Conservation (phyloP, 2,888 invertebrate genomes). For the Linnaemya tessellans region DNA sequence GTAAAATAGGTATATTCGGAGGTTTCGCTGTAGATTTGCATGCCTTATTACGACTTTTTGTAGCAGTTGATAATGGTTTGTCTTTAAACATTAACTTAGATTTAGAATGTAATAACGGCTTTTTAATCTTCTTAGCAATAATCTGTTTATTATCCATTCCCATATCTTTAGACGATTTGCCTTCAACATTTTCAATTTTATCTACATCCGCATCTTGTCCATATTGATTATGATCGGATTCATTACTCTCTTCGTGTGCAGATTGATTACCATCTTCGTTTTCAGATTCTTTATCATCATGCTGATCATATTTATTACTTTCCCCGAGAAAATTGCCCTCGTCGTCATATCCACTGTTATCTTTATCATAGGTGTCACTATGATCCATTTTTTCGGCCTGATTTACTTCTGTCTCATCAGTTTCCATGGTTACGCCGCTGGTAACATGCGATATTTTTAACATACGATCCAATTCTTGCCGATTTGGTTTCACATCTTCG, state of each 20-base stretch:
- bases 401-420: conserved; percentile 46
- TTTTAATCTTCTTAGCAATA: conserved; percentile 40
- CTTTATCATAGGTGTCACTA: conserved; percentile 58
- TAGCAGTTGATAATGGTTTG: background rate
- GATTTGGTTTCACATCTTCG: conserved; percentile 80
- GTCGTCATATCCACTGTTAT: conserved; percentile 19
- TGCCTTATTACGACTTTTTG: conserved; percentile 69
- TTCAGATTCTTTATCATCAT: conserved; percentile 16
- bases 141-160: conserved; percentile 5
- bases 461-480: conserved; percentile 78
- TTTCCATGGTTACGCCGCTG: conserved; percentile 76
- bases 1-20: conserved; percentile 65
- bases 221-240: background rate
- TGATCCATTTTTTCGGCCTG: conserved; percentile 75
- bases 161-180: background rate
- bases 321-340: conserved; percentile 11
- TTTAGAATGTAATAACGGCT: conserved; percentile 13
- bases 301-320: conserved; percentile 39
- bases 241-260: background rate
- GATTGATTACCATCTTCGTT: conserved; percentile 27
- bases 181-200: background rate
- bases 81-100: conserved; percentile 26
- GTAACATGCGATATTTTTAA: conserved; percentile 79
- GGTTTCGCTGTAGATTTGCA: conserved; percentile 71
- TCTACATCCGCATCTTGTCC: conserved; percentile 1